Evolutionary conservation across 2,888 invertebrate genomes (phyloP).

Genomic region (Scaeva pyrastri): DNA sequence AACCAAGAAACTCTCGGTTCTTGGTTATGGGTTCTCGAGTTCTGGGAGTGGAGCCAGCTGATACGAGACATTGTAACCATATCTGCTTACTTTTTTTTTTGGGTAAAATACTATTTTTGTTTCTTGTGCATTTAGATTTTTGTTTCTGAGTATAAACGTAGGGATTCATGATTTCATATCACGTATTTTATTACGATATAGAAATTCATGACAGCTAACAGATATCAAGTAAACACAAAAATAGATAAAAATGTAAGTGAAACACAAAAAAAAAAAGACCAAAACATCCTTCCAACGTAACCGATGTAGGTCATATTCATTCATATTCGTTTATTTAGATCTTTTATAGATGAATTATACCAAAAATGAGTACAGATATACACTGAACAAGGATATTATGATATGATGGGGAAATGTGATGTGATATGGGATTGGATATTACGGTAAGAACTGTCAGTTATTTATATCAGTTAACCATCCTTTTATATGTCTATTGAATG

Average conservation of each 20-base stretch:
- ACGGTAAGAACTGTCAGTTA: constrained; percentile 20
- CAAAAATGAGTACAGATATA: constrained; percentile 34
- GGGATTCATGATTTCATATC: constrained; percentile 74
- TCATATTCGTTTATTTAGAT: constrained; percentile 67
- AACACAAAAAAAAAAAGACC: neutral
- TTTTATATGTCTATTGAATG: neutral
- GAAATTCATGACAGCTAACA: constrained; percentile 73
- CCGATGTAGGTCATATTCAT: constrained; percentile 62
- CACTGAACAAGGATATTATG: constrained; percentile 1
- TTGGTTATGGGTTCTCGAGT: too few species aligned
- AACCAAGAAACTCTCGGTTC: neutral
- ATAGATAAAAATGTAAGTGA: neutral
- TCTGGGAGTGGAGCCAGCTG: constrained; percentile 34
- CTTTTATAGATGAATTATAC: constrained; percentile 72
- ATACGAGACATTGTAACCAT: constrained; percentile 44
- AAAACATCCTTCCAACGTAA: neutral
- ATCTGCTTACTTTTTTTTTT: constrained; percentile 12
- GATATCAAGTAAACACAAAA: constrained; percentile 43
- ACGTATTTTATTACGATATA: constrained; percentile 76
- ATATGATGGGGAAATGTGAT: too few species aligned
- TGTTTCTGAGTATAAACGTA: constrained; percentile 27
- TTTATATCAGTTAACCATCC: constrained; percentile 4
- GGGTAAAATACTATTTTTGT: constrained; percentile 22
- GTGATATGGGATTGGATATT: constrained; percentile 11
- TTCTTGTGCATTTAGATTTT: neutral